A percentile compares a stretch with the other conserved stretches of the same genome.
These are phyloP conservation scores for Microhierax caerulescens DNA, from an alignment of 2,797 vertebrate species.

Conservation along the genomic window DNA sequence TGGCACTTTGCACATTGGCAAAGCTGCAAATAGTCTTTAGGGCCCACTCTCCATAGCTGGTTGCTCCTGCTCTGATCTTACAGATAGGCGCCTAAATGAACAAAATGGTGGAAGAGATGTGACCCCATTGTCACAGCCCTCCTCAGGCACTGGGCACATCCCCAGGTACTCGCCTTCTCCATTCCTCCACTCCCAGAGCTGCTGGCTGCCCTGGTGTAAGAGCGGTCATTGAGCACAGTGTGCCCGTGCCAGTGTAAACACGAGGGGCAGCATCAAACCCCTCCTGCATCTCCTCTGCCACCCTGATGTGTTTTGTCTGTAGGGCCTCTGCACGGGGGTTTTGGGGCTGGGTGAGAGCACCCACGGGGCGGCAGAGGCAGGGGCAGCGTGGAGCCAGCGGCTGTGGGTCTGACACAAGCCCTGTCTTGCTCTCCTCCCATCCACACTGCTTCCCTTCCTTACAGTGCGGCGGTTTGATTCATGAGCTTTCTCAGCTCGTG, in stretches of 20 bases:
- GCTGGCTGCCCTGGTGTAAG: too few relatives aligned
- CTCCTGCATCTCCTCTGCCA: not conserved
- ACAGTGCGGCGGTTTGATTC: conserved; percentile 25
- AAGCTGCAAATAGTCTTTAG: not conserved
- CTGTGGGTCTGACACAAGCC: not conserved
- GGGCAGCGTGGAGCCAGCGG: not conserved
- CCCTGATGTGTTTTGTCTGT: not conserved
- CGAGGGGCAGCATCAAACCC: rapidly evolving
- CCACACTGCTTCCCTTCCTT: not conserved
- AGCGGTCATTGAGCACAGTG: rapidly evolving
- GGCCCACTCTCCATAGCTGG: not conserved
- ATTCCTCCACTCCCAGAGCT: rapidly evolving
- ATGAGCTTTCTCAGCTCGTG: not conserved
- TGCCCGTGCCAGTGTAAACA: not conserved
- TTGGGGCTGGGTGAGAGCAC: not conserved
- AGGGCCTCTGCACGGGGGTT: rapidly evolving
- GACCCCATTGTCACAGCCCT: rapidly evolving
- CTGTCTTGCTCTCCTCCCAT: not conserved
- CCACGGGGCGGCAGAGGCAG: not conserved
- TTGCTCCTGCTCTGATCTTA: not conserved
- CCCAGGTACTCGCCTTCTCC: rapidly evolving
- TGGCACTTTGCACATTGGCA: rapidly evolving
- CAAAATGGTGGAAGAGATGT: rapidly evolving
- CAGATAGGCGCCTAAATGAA: rapidly evolving
- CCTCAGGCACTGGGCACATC: rapidly evolving